Base-by-base conservation (phyloP, 2,113 vertebrate species). In the Microtus richardsoni region DNA sequence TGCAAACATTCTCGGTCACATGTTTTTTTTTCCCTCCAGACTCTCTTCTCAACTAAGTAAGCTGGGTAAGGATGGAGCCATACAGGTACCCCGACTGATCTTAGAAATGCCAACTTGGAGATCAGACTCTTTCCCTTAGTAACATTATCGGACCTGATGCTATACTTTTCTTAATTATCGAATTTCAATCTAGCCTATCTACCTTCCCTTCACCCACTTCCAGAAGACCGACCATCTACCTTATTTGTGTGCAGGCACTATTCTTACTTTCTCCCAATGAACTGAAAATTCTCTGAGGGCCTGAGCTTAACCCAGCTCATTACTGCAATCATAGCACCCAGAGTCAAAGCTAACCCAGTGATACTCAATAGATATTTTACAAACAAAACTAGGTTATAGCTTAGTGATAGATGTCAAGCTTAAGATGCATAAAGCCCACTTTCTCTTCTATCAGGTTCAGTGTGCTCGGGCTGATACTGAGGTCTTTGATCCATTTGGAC, bases 41-140 rank as follows among this genome's bases (percentile, higher is more conserved):
- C 58, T 58, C n/a, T 94, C 88, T 44, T 94, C 22, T 44, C 39
- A 77, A 44, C 24, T 83, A 82, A 83, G 79, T 92, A 82, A 86
- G 11, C 54, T 60, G 52, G 33, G 22, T 84, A 79, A 74, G 36
- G 21, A 54, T 5, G 33, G 28, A 64, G 5, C 14, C 58, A 91
- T 68, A 74, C 60, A 58, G 66, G 36, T 28, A 96, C 9, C 58
- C 60, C 16, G 28, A 28, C 33, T 93, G 30, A 77, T 66, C 39
- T 62, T 26, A 22, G 41, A 86, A 95, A 90, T 75, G 36, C 4
- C 54, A 73, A 58, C 2, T 39, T 36, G n/a, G 17, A 93, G 66
- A 94, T 36, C 82, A 80, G 24, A 73, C 66, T 70, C 79, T 92
- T 83, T 66, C 36, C 39, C 26, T 77, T 79, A 79, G 39, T 66